Evolutionary conservation across 2,113 vertebrate genomes (phyloP).

Genomic region (Todiramphus saurophagus): DNA sequence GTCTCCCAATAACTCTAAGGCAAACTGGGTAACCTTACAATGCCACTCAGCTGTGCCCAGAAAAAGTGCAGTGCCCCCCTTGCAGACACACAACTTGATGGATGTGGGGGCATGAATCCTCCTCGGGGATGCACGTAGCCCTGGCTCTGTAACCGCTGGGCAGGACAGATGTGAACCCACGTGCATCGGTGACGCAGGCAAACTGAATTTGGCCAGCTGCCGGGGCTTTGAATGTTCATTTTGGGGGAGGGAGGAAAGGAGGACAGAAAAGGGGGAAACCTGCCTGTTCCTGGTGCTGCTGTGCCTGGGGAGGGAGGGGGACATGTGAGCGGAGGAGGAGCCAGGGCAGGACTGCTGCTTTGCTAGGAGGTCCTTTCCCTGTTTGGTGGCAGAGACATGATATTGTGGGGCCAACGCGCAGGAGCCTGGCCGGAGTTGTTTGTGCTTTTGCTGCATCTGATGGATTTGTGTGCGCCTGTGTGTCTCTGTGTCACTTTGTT

Average conservation of each 20-base stretch:
- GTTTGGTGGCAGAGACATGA: background rate
- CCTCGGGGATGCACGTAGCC: background rate
- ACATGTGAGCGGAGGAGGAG: background rate
- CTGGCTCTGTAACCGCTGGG: constrained; percentile 19
- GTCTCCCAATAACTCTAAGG: background rate
- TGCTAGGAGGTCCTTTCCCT: background rate
- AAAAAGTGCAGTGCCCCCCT: background rate
- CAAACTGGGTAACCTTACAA: background rate
- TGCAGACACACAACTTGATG: background rate
- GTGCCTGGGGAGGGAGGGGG: background rate
- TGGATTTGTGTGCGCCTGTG: background rate
- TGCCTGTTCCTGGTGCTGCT: background rate
- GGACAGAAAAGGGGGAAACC: background rate
- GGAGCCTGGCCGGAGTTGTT: background rate
- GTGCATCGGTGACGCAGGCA: constrained; percentile 40
- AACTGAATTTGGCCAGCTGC: constrained; percentile 60
- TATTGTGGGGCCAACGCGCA: accelerated
- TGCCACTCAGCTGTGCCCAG: background rate
- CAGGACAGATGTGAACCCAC: constrained; percentile 60
- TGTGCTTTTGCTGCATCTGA: constrained; percentile 6
- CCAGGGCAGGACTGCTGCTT: background rate
- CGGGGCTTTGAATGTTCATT: constrained; percentile 46
- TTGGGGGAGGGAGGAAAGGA: background rate
- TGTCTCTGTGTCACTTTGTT: background rate
- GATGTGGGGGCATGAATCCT: constrained; percentile 42